phyloP scores from a whole-genome alignment of 2,888 invertebrate species.

The Mycalesis mineus region DNA sequence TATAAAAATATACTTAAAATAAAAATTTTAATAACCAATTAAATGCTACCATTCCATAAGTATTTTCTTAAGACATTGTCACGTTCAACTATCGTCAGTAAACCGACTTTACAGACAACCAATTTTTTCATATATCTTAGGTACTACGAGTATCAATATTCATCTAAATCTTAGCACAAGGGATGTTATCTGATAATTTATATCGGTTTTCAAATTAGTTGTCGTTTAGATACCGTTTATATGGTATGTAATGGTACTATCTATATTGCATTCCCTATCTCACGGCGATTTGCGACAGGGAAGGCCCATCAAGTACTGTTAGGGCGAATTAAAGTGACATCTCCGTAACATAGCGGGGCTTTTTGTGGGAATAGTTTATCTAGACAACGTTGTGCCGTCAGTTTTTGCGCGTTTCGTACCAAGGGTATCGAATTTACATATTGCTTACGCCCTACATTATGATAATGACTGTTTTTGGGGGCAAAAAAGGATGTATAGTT shows the following conservation, averaged over 20 bases:
- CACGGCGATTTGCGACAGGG: slow-evolving; percentile 25
- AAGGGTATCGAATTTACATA: background rate
- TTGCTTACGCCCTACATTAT: background rate
- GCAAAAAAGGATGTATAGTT: background rate
- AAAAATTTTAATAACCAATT: no score
- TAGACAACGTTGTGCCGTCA: slow-evolving; percentile 14
- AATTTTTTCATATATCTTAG: no score
- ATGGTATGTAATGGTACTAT: slow-evolving; percentile 6
- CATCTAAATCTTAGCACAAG: background rate
- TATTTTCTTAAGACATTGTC: no score
- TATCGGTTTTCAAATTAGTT: slow-evolving; percentile 12
- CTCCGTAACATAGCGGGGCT: slow-evolving; percentile 43
- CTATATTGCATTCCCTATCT: slow-evolving; percentile 15
- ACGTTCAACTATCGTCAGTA: no score
- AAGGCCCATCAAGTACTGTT: slow-evolving; percentile 56
- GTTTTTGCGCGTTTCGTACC: slow-evolving; percentile 6
- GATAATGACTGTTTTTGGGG: background rate
- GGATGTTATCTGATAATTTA: slow-evolving; percentile 3
- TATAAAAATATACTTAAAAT: no score
- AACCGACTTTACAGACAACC: no score
- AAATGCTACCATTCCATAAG: no score
- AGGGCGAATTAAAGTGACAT: slow-evolving; percentile 63
- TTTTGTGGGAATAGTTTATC: slow-evolving; percentile 30
- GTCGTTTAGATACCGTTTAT: slow-evolving; percentile 5
- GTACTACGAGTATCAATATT: no score